A percentile compares a stretch with the other conserved stretches of the same genome.
phyloP scores from a whole-genome alignment of 2,888 invertebrate species.

The Dichetophora obliterata region DNA sequence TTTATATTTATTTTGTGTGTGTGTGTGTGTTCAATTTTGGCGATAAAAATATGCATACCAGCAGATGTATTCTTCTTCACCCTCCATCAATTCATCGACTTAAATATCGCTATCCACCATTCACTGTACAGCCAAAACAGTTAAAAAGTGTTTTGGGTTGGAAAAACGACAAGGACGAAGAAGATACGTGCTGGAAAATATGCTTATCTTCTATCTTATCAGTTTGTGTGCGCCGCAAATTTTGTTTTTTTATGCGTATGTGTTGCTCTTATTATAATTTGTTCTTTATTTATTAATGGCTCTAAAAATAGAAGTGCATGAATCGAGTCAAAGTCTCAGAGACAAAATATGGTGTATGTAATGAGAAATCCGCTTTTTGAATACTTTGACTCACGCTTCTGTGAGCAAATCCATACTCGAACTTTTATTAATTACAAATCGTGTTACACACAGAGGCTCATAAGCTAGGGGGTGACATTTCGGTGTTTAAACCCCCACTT shows the following conservation, averaged over 20 bases:
- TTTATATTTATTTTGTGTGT: background rate
- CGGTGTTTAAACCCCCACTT: too few species aligned
- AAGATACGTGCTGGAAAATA: too few species aligned
- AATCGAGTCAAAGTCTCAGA: background rate
- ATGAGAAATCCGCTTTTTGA: background rate
- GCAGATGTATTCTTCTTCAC: too few species aligned
- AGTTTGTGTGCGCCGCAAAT: background rate
- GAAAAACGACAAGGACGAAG: too few species aligned
- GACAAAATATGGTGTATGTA: background rate
- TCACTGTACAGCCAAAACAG: too few species aligned
- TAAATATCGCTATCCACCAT: too few species aligned
- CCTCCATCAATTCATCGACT: too few species aligned
- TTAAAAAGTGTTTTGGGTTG: too few species aligned
- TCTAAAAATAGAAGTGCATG: background rate
- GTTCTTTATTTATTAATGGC: background rate
- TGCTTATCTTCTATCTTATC: too few species aligned
- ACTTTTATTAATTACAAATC: background rate
- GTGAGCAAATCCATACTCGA: background rate
- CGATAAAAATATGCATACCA: too few species aligned
- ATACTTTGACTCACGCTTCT: background rate
- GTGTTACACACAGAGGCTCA: too few species aligned
- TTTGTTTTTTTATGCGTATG: background rate
- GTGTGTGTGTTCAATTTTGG: conserved; percentile 3
- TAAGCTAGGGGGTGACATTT: too few species aligned
- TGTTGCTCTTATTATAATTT: background rate